Conservation (phyloP, 30 jellyfish, hydroid and myxozoan species). For the Cassiopea xamachana region DNA sequence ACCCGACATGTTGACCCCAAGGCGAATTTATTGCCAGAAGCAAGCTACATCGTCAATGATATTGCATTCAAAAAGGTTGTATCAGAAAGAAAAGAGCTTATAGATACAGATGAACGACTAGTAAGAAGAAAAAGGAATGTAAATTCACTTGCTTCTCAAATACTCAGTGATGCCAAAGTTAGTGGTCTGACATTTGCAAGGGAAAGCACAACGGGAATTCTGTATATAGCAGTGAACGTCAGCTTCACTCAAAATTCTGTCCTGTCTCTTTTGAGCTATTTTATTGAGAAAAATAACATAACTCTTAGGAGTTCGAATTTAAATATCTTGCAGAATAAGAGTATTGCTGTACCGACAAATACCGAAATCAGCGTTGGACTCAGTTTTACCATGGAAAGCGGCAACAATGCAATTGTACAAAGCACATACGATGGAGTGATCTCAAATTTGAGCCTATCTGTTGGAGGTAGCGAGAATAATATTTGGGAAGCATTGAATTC, state of each 20-base stretch:
- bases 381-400: background rate
- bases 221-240: background rate
- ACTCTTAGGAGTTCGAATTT: background rate
- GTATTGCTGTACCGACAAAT: conserved; percentile 34
- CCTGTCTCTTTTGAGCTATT: background rate
- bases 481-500: background rate
- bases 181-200: conserved; percentile 4
- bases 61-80: conserved; percentile 17
- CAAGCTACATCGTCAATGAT: conserved; percentile 11
- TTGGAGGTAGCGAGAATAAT: background rate
- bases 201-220: background rate
- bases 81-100: background rate
- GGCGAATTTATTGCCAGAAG: conserved; percentile 31
- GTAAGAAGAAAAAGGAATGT: conserved; percentile 18
- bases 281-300: background rate
- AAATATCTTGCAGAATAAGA: background rate
- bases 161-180: background rate
- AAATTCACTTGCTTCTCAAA: background rate
- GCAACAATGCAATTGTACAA: background rate
- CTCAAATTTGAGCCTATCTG: background rate
- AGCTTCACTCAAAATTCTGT: background rate
- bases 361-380: conserved; percentile 6
- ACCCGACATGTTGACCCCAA: conserved; percentile 7
- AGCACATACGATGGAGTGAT: background rate
- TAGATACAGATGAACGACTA: background rate